phyloP scores from a whole-genome alignment of 2,888 invertebrate species.

The Sesia apiformis region DNA sequence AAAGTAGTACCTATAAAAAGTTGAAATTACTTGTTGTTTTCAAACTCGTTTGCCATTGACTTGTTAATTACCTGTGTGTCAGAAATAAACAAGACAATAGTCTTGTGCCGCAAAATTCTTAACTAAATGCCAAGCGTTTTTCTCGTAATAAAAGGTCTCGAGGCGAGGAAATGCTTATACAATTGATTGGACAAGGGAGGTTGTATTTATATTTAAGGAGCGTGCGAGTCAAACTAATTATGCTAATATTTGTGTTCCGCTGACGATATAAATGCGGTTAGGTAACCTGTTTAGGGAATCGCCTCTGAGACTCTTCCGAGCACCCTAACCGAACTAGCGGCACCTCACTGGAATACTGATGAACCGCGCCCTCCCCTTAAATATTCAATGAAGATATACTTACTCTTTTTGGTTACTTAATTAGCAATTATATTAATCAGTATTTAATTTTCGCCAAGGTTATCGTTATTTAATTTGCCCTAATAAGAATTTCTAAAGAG shows the following conservation, averaged over 20 bases:
- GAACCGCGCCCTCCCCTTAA: slow-evolving; percentile 27
- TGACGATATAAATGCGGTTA: slow-evolving; percentile 61
- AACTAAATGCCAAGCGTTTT: too few species aligned
- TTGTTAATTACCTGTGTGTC: too few species aligned
- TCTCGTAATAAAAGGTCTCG: neutral
- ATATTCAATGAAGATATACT: slow-evolving; percentile 47
- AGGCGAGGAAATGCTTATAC: slow-evolving; percentile 18
- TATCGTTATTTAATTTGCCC: too few species aligned
- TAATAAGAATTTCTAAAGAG: too few species aligned
- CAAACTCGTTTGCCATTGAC: too few species aligned
- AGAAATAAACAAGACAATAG: too few species aligned
- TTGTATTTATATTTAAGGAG: slow-evolving; percentile 36
- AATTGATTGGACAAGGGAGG: slow-evolving; percentile 23
- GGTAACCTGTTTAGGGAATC: slow-evolving; percentile 66
- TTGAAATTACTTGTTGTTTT: too few species aligned
- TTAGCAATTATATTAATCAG: slow-evolving; percentile 33
- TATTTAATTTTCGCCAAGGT: slow-evolving; percentile 10
- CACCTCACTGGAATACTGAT: slow-evolving; percentile 57
- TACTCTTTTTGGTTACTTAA: slow-evolving; percentile 33
- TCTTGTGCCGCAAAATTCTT: too few species aligned
- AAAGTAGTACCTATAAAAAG: too few species aligned
- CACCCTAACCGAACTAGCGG: slow-evolving; percentile 56
- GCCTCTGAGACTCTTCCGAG: slow-evolving; percentile 49
- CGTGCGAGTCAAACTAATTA: slow-evolving; percentile 52
- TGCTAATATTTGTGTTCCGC: slow-evolving; percentile 58